A percentile compares a stretch with the other conserved stretches of the same genome.
Conservation (phyloP, 2,888 invertebrate species). For the Cosmorhoe ocellata region DNA sequence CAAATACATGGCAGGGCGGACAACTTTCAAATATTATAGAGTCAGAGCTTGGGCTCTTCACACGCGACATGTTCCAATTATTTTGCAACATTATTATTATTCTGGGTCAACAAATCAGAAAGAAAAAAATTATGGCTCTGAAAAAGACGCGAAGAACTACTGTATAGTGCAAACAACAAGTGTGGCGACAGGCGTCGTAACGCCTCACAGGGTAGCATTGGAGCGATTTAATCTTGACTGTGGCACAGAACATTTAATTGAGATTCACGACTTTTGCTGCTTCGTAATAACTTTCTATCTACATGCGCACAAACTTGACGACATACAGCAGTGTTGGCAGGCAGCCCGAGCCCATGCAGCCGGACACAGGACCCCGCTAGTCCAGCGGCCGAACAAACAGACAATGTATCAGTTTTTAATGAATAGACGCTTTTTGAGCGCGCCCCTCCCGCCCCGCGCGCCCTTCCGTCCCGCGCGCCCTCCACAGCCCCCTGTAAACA, state of each 20-base stretch:
- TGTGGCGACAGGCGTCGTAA: too few relatives aligned
- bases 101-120: too few relatives aligned
- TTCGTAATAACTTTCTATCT: too few relatives aligned
- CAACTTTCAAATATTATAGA: not conserved
- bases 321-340: too few relatives aligned
- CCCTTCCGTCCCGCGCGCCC: not conserved
- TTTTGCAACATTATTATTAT: not conserved
- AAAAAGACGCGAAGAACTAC: too few relatives aligned
- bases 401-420: slow-evolving; percentile 10
- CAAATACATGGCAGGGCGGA: not conserved
- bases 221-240: too few relatives aligned
- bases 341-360: not conserved
- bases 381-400: slow-evolving; percentile 4
- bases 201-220: too few relatives aligned
- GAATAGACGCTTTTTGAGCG: slow-evolving; percentile 2
- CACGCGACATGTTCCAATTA: not conserved
- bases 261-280: too few relatives aligned
- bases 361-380: not conserved
- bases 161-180: too few relatives aligned
- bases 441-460: not conserved
- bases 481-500: not conserved
- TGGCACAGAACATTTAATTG: too few relatives aligned
- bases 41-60: not conserved
- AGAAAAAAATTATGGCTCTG: too few relatives aligned
- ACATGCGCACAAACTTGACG: too few relatives aligned